These are phyloP conservation scores for Todiramphus saurophagus DNA, from an alignment of 2,113 vertebrate species.

Conservation along the genomic window DNA sequence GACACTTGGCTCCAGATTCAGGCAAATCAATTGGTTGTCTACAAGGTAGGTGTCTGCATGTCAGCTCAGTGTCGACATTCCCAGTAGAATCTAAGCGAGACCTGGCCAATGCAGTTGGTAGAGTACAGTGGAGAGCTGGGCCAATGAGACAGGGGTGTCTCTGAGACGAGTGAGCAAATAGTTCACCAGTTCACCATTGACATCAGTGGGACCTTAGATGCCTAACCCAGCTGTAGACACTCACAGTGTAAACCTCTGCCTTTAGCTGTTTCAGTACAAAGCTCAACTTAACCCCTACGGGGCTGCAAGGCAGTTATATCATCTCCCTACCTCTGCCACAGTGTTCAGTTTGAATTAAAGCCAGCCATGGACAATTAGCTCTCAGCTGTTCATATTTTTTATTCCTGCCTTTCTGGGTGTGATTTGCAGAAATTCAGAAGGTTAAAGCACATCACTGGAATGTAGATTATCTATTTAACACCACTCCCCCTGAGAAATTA, in stretches of 20 bases:
- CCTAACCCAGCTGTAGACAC: neutral
- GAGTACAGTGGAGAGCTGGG: neutral
- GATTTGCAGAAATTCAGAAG: slow-evolving; percentile 1
- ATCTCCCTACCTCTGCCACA: neutral
- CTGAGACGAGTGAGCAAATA: fast-evolving
- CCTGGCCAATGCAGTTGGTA: neutral
- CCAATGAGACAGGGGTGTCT: neutral
- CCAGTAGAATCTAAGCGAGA: neutral
- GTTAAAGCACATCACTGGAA: neutral
- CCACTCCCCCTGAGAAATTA: slow-evolving; percentile 29
- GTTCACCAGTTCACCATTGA: neutral
- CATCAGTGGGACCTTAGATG: neutral
- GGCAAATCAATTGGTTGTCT: neutral
- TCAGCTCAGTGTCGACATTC: neutral
- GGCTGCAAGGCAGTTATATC: neutral
- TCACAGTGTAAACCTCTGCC: neutral
- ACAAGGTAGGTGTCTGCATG: neutral
- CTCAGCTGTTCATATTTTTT: neutral
- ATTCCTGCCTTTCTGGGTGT: neutral
- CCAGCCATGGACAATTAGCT: neutral
- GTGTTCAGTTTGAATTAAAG: neutral
- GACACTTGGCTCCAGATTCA: neutral
- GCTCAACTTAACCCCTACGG: neutral
- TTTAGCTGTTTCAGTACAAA: neutral
- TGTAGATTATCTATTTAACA: slow-evolving; percentile 21